Conservation (phyloP, 2,113 vertebrate species). For the Callipepla californica region DNA sequence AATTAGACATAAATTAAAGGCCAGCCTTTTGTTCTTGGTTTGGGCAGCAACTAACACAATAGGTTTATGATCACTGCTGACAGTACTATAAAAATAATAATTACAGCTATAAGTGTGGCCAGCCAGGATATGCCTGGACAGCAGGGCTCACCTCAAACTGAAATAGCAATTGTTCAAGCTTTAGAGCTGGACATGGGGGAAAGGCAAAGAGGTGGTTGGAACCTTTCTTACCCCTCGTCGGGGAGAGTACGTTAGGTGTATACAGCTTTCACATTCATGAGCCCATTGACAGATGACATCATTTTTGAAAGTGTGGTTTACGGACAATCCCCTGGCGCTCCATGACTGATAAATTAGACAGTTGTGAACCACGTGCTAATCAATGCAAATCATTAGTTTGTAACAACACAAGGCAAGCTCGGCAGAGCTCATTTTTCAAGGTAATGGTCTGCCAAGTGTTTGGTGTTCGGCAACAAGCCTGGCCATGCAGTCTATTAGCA, state of each 20-base stretch:
- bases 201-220: not conserved
- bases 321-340: slow-evolving; percentile 44
- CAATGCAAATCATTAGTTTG: slow-evolving; percentile 77
- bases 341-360: slow-evolving; percentile 77
- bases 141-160: not conserved
- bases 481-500: slow-evolving; percentile 52
- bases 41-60: not conserved
- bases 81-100: not conserved
- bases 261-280: not conserved
- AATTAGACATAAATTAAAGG: not conserved
- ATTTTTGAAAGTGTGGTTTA: slow-evolving; percentile 66
- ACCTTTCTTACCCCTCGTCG: not conserved
- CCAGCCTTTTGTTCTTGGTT: not conserved
- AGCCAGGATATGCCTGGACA: not conserved
- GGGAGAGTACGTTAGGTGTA: not conserved
- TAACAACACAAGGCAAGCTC: slow-evolving; percentile 69
- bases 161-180: not conserved
- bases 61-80: not conserved
- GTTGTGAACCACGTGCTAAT: slow-evolving; percentile 68
- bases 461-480: not conserved
- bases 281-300: slow-evolving; percentile 71
- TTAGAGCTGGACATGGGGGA: not conserved
- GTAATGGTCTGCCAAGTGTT: slow-evolving; percentile 72
- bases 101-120: not conserved
- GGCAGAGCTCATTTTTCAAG: slow-evolving; percentile 74